Conservation (phyloP, 2,113 vertebrate species). For the Sebastes schlegelii region DNA sequence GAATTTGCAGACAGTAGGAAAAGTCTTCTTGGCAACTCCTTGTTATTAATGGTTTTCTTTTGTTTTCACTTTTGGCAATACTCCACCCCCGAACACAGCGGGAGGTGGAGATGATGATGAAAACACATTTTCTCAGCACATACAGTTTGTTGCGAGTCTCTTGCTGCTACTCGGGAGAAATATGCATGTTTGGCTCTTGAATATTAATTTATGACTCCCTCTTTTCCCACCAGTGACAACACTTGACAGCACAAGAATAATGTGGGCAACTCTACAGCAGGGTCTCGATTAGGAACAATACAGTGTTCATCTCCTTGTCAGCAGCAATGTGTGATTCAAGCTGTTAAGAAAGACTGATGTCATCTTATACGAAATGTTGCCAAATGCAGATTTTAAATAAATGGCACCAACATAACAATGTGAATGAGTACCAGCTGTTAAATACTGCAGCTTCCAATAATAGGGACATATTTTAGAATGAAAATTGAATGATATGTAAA, state of each 20-base stretch:
- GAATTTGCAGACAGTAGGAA: neutral
- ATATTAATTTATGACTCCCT: neutral
- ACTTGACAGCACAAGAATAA: conserved; percentile 13
- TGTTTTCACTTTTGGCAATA: conserved; percentile 16
- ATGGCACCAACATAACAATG: neutral
- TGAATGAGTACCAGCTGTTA: neutral
- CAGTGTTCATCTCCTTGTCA: conserved; percentile 1
- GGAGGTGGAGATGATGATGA: neutral
- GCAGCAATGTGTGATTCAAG: conserved; percentile 5
- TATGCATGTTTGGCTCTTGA: neutral
- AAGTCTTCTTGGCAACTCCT: neutral
- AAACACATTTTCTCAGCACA: neutral
- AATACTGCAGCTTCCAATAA: neutral
- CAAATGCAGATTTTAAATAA: conserved; percentile 1
- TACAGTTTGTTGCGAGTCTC: neutral
- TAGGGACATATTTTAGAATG: neutral
- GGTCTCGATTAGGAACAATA: neutral
- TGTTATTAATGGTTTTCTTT: conserved; percentile 25
- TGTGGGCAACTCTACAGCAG: neutral
- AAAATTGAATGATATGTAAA: neutral
- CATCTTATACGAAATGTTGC: neutral
- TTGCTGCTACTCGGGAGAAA: neutral
- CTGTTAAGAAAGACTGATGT: neutral
- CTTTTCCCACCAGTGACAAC: neutral
- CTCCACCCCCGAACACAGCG: neutral